These are phyloP conservation scores for Lasioglossum zephyrum DNA, from an alignment of 2,888 invertebrate genomes.

Conservation along the genomic window DNA sequence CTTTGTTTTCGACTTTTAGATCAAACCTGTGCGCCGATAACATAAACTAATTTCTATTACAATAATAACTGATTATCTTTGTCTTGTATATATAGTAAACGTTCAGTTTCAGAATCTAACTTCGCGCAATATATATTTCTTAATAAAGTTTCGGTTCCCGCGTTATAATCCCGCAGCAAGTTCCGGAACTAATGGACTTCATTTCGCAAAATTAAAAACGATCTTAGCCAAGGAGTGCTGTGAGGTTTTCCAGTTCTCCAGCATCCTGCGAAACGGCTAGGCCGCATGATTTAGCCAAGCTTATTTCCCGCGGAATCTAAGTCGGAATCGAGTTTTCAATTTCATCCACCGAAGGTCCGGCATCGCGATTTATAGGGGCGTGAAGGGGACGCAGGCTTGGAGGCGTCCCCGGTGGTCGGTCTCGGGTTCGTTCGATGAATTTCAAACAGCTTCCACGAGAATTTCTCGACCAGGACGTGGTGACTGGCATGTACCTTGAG, in stretches of 20 bases:
- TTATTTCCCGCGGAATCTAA: slow-evolving; percentile 70
- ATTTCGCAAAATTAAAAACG: not conserved
- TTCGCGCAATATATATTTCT: not conserved
- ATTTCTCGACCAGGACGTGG: slow-evolving; percentile 39
- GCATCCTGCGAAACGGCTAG: not conserved
- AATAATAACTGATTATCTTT: too few relatives aligned
- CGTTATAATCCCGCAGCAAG: not conserved
- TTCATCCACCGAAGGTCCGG: slow-evolving; percentile 68
- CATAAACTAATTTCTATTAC: too few relatives aligned
- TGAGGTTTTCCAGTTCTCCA: not conserved
- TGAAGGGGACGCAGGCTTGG: not conserved
- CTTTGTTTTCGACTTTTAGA: too few relatives aligned
- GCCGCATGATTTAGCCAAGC: not conserved
- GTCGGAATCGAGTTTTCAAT: slow-evolving; percentile 81
- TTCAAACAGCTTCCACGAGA: slow-evolving; percentile 78
- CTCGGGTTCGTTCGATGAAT: slow-evolving; percentile 78
- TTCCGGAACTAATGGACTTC: slow-evolving; percentile 5
- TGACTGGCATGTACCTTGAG: slow-evolving; percentile 41
- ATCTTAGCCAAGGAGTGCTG: not conserved
- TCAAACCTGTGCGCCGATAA: too few relatives aligned
- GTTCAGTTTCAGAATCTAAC: too few relatives aligned
- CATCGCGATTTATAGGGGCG: slow-evolving; percentile 31
- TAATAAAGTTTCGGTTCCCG: not conserved
- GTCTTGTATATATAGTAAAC: too few relatives aligned
- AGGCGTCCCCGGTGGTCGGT: slow-evolving; percentile 58